Conservation (phyloP, 2,888 invertebrate genomes). For the Mesorhabditis belari region DNA sequence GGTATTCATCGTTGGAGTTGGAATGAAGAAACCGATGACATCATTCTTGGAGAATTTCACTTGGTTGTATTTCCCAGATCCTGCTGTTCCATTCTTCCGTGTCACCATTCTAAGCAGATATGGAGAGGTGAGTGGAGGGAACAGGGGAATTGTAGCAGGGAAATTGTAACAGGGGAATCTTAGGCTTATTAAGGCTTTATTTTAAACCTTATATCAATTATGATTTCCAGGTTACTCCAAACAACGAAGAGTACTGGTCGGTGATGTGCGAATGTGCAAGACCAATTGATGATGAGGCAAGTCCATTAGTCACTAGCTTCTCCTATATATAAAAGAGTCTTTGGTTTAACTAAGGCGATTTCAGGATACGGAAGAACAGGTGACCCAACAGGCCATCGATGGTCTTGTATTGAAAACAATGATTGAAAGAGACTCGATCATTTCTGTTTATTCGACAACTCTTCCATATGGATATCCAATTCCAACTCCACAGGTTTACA, state of each 20-base stretch:
- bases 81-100: slow-evolving; percentile 49
- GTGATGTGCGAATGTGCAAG: slow-evolving; percentile 52
- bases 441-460: slow-evolving; percentile 43
- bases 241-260: slow-evolving; percentile 50
- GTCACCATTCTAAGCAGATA: slow-evolving; percentile 49
- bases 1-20: slow-evolving; percentile 51
- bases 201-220: not conserved
- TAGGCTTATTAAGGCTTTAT: no score
- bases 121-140: slow-evolving; percentile 33
- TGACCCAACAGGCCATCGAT: slow-evolving; percentile 40
- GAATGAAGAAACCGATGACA: slow-evolving; percentile 46
- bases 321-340: not conserved
- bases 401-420: slow-evolving; percentile 47
- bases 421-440: slow-evolving; percentile 47
- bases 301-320: not conserved
- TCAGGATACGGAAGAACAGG: slow-evolving; percentile 39
- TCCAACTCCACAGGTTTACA: slow-evolving; percentile 42
- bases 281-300: slow-evolving; percentile 41
- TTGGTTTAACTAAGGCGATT: not conserved
- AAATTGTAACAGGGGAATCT: no score
- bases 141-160: no score
- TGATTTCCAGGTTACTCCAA: slow-evolving; percentile 35
- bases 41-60: slow-evolving; percentile 45
- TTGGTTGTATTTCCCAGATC: slow-evolving; percentile 52
- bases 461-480: slow-evolving; percentile 50